Evolutionary conservation across 2,797 vertebrate species (phyloP), one percentile per base, ranked within the genome.

Genomic region (Melopsittacus undulatus): DNA sequence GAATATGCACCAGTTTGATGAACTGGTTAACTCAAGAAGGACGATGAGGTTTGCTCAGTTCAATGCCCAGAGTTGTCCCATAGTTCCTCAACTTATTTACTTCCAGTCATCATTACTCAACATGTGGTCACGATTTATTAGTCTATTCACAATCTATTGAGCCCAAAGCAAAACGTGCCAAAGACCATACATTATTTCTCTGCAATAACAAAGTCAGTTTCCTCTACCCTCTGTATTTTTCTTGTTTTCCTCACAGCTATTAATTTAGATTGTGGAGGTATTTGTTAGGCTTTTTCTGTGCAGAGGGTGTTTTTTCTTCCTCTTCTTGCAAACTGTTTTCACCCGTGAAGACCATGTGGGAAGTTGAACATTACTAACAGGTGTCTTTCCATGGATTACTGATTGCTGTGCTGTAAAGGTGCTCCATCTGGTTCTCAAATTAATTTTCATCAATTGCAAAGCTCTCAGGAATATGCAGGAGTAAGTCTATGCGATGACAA

Each of bases 381-480:
- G n/a, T 82, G 92, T 94, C 80, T 89, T 95, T 95, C 84, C 97
- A 94, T 14, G 56, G 92, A 91, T 95, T 94, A 94, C 89, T 12
- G 87, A 93, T 91, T 96, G 94, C 90, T 77, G 84, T 63, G 82
- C 82, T 92, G 89, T 43, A 27, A 96, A 90, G 81, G 70, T 97
- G 92, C 64, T 96, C 96, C 97, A 97, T 97, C 94, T 95, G 96
- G 87, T 91, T 94, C 86, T 95, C 77, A 94, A 92, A 91, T 96
- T 95, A 96, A 96, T 95, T 97, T 96, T 97, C 96, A 97, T 97
- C 95, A 97, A 97, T 83, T 96, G 96, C 92, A 89, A 94, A 96
- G 82, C 75, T 88, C 82, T 73, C 85, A 69, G 81, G 86, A 92
- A 90, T 92, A 89, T 17, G 51, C 61, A 91, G 93, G 78, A 95